A percentile compares a stretch with the other conserved stretches of the same genome.
phyloP scores from a whole-genome alignment of 2,888 invertebrate species.

The Drosophila limbata region DNA sequence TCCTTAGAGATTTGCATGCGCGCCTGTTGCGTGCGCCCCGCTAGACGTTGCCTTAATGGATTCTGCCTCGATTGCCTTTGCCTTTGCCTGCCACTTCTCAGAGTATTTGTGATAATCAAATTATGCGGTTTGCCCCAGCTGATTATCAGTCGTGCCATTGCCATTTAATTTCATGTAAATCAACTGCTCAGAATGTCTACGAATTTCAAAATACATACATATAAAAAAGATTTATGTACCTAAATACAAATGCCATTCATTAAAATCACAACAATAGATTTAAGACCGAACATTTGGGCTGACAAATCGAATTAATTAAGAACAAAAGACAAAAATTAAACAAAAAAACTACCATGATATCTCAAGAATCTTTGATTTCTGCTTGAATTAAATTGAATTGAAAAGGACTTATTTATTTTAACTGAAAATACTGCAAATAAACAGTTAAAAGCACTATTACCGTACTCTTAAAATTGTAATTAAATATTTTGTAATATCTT shows the following conservation, averaged over 20 bases:
- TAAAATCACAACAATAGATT: conserved; percentile 42
- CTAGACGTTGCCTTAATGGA: conserved; percentile 26
- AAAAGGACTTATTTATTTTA: not conserved
- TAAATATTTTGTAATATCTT: not conserved
- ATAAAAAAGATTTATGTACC: conserved; percentile 38
- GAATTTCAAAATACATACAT: not conserved
- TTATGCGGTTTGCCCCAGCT: conserved; percentile 41
- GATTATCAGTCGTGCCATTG: conserved; percentile 36
- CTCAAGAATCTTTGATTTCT: not conserved
- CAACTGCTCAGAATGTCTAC: not conserved
- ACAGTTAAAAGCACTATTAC: too few species aligned
- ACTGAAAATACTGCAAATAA: not conserved
- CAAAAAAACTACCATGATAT: conserved; percentile 2
- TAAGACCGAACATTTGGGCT: conserved; percentile 34
- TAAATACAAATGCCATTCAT: conserved; percentile 9
- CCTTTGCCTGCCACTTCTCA: conserved; percentile 14
- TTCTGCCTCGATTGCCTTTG: conserved; percentile 28
- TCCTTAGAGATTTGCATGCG: conserved; percentile 58
- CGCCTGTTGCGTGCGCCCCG: conserved; percentile 68
- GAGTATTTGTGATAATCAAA: conserved; percentile 49
- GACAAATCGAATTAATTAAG: conserved; percentile 54
- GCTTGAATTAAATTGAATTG: not conserved
- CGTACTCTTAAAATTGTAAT: not conserved
- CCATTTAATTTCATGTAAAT: conserved; percentile 40
- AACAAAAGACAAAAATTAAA: conserved; percentile 32